Percentiles rank a stretch among this genome's conserved stretches.
These are phyloP conservation scores for Platysternon megacephalum DNA, from an alignment of 2,113 vertebrate genomes.

Conservation along the genomic window DNA sequence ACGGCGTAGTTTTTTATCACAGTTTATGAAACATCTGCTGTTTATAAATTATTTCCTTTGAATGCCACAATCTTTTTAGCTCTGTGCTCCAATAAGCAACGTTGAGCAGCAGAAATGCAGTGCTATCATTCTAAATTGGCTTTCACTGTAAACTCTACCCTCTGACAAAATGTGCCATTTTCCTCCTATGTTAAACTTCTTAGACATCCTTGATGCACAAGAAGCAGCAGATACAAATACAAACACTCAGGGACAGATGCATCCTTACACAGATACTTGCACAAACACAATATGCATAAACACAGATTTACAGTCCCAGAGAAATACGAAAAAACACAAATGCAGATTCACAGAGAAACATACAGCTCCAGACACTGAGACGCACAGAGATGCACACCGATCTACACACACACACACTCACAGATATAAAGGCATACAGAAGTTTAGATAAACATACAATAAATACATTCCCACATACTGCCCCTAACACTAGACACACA, in stretches of 20 bases:
- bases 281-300: fast-evolving
- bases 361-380: neutral
- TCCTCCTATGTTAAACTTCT: neutral
- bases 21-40: conserved; percentile 66
- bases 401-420: neutral
- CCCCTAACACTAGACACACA: neutral
- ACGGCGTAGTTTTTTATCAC: conserved; percentile 11
- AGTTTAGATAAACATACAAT: neutral
- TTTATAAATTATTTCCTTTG: conserved; percentile 64
- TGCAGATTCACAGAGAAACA: neutral
- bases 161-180: neutral
- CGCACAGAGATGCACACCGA: neutral
- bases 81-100: conserved; percentile 7
- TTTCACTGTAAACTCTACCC: fast-evolving
- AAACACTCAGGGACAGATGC: neutral
- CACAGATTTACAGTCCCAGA: fast-evolving
- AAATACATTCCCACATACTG: neutral
- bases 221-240: neutral
- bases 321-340: neutral
- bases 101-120: neutral
- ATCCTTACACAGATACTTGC: neutral
- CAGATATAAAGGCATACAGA: neutral
- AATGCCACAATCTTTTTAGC: conserved; percentile 28
- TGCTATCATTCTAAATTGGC: neutral
- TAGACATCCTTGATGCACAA: neutral